A percentile compares a stretch with the other conserved stretches of the same genome.
Evolutionary conservation across 2,888 invertebrate species (phyloP).

Genomic region (Ctenicera cuprea): DNA sequence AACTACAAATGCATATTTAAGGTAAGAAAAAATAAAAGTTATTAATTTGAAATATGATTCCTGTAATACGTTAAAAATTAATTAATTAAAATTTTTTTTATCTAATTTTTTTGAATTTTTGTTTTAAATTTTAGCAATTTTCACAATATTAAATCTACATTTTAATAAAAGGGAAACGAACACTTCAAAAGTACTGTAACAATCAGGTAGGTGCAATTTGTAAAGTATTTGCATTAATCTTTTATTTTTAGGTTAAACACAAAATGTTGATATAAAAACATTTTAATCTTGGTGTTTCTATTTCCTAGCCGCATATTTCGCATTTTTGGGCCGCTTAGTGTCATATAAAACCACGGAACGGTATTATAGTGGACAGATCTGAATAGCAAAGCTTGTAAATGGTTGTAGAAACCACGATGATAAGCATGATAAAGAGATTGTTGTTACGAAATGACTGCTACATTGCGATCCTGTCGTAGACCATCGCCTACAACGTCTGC

Average conservation of each 20-base stretch:
- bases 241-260: background rate
- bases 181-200: no score
- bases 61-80: no score
- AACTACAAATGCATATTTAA: no score
- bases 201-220: no score
- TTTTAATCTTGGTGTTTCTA: constrained; percentile 18
- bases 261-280: background rate
- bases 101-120: no score
- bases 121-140: no score
- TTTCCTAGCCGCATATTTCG: constrained; percentile 26
- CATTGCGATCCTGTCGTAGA: constrained; percentile 37
- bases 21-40: no score
- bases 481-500: constrained; percentile 34
- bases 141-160: no score
- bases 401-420: constrained; percentile 50
- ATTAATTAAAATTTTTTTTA: no score
- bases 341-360: constrained; percentile 38
- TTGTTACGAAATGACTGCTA: constrained; percentile 44
- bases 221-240: background rate
- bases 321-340: constrained; percentile 37
- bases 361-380: constrained; percentile 40
- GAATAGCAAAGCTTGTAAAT: constrained; percentile 48
- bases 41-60: no score
- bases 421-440: constrained; percentile 51
- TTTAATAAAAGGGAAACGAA: no score